Percentiles rank a stretch among this genome's conserved stretches.
phyloP scores from a whole-genome alignment of 2,888 invertebrate genomes.

The Blastobasis lacticolella region DNA sequence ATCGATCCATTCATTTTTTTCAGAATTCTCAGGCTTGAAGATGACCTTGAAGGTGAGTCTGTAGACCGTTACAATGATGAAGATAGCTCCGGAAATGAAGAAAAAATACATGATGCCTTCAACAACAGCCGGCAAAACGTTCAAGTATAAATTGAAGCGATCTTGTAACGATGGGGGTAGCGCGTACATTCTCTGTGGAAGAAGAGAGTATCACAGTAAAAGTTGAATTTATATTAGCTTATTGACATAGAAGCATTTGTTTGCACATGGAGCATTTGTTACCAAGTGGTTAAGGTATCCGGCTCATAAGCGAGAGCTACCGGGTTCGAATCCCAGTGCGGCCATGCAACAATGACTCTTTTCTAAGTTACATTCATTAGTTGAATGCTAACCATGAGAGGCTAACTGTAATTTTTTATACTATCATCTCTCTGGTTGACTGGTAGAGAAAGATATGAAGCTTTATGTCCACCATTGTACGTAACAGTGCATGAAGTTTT shows the following conservation, averaged over 20 bases:
- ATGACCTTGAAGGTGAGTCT: slow-evolving; percentile 60
- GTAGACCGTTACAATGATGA: slow-evolving; percentile 67
- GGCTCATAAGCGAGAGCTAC: too few relatives aligned
- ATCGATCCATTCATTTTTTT: slow-evolving; percentile 36
- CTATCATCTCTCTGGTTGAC: too few relatives aligned
- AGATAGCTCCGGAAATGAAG: slow-evolving; percentile 60
- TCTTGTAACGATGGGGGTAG: slow-evolving; percentile 76
- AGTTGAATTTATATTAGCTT: neutral
- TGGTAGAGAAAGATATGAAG: too few relatives aligned
- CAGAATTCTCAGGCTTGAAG: slow-evolving; percentile 43
- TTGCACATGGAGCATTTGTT: neutral
- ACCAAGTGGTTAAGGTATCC: too few relatives aligned
- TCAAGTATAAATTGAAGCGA: slow-evolving; percentile 82
- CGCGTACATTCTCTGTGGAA: slow-evolving; percentile 79
- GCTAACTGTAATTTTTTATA: too few relatives aligned
- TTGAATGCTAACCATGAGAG: too few relatives aligned
- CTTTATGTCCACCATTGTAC: too few relatives aligned
- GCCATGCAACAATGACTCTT: too few relatives aligned
- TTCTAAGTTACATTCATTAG: too few relatives aligned
- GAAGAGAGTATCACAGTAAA: slow-evolving; percentile 9
- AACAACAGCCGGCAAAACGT: slow-evolving; percentile 79
- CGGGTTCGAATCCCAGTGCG: too few relatives aligned
- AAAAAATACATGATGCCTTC: slow-evolving; percentile 71
- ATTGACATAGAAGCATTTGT: neutral
- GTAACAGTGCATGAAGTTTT: too few relatives aligned